Percentiles rank a stretch among this genome's conserved stretches.
Conservation (phyloP, 1,140 invertebrate species). For the Drosophila cardini region DNA sequence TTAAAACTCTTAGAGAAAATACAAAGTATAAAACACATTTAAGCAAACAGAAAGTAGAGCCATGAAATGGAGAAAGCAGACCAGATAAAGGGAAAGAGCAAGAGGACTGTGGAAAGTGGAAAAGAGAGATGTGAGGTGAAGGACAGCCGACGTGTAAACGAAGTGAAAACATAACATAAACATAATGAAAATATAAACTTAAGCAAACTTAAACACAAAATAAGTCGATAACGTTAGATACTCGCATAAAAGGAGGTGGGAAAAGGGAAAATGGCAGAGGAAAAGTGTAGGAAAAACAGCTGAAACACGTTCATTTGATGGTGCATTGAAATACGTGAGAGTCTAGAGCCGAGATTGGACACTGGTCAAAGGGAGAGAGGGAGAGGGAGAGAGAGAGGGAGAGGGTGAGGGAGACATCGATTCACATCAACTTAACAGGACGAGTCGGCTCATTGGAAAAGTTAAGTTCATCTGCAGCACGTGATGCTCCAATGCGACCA, state of each 20-base stretch:
- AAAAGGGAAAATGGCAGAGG: neutral
- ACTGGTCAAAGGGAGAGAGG: neutral
- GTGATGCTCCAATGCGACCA: constrained; percentile 40
- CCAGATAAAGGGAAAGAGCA: neutral
- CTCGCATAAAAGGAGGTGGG: constrained; percentile 1
- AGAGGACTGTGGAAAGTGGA: neutral
- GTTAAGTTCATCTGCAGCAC: constrained; percentile 63
- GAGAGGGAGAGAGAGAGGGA: neutral
- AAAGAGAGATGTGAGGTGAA: constrained; percentile 18
- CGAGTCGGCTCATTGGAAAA: constrained; percentile 63
- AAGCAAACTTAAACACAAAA: constrained; percentile 62
- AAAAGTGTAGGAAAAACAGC: constrained; percentile 3
- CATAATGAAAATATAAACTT: constrained; percentile 70
- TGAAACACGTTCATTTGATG: constrained; percentile 57
- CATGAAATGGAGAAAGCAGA: neutral
- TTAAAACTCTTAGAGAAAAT: constrained; percentile 56
- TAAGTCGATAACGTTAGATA: constrained; percentile 59
- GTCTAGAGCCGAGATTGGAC: constrained; percentile 50
- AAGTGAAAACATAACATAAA: constrained; percentile 68
- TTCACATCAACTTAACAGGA: constrained; percentile 54
- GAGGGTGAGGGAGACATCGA: constrained; percentile 39
- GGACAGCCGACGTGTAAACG: constrained; percentile 52
- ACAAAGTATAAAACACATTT: constrained; percentile 54
- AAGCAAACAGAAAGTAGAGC: constrained; percentile 37
- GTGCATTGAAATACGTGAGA: constrained; percentile 54